phyloP scores from a whole-genome alignment of 2,888 invertebrate species.

The Rhingia campestris region DNA sequence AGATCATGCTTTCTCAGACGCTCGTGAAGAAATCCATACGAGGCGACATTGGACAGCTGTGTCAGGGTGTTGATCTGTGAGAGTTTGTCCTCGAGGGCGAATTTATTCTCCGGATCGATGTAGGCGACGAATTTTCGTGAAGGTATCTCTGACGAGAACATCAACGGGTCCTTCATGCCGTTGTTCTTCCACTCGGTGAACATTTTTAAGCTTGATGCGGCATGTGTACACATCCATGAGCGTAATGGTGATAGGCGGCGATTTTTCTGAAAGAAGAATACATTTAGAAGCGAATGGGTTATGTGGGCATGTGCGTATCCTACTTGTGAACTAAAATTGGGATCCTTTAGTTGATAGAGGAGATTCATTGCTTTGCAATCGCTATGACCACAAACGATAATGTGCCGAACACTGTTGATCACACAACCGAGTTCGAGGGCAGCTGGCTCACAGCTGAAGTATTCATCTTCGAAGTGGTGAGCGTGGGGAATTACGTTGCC shows the following conservation, averaged over 20 bases:
- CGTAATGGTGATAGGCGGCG: conserved; percentile 93
- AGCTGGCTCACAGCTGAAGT: conserved; percentile 96
- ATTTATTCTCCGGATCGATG: conserved; percentile 95
- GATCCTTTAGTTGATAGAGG: conserved; percentile 91
- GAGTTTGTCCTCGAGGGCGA: conserved; percentile 94
- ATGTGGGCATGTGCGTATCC: neutral
- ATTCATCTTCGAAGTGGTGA: conserved; percentile 92
- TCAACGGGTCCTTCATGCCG: conserved; percentile 87
- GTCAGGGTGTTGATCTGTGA: conserved; percentile 97
- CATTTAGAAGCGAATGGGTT: conserved; percentile 5
- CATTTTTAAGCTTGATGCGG: conserved; percentile 90
- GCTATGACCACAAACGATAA: conserved; percentile 98
- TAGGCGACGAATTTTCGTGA: conserved; percentile 94
- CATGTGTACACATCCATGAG: conserved; percentile 96
- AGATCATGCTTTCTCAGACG: conserved; percentile 91
- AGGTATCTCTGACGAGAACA: conserved; percentile 94
- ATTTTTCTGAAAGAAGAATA: conserved; percentile 84
- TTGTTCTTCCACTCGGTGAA: conserved; percentile 88
- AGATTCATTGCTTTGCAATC: conserved; percentile 99
- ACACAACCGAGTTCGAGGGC: conserved; percentile 97
- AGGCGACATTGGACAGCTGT: conserved; percentile 95
- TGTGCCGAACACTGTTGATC: conserved; percentile 93
- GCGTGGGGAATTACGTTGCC: conserved; percentile 97
- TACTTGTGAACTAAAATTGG: conserved; percentile 88
- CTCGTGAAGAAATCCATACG: conserved; percentile 94